These are phyloP conservation scores for Spisula solida DNA, from an alignment of 2,888 invertebrate genomes.

Conservation along the genomic window DNA sequence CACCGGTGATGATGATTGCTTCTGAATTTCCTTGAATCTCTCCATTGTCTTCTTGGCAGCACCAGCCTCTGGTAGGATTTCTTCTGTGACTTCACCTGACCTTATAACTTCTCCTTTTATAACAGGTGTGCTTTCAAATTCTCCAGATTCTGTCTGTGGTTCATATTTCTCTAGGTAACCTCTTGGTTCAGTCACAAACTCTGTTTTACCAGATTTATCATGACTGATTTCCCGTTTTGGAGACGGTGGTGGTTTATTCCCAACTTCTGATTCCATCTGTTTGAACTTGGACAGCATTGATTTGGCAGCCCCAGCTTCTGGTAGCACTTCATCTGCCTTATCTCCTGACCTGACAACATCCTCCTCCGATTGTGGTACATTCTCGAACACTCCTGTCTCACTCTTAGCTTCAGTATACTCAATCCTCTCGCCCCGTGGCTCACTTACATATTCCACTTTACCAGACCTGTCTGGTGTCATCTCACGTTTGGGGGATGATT, in stretches of 20 bases:
- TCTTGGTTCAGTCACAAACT: conserved; percentile 81
- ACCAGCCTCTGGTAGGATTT: conserved; percentile 75
- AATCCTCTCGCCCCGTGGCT: conserved; percentile 77
- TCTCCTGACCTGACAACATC: conserved; percentile 80
- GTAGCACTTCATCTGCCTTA: conserved; percentile 75
- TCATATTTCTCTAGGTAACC: conserved; percentile 77
- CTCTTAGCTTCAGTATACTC: conserved; percentile 78
- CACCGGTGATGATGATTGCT: conserved; percentile 67
- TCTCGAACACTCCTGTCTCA: conserved; percentile 83
- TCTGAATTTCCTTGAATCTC: conserved; percentile 73
- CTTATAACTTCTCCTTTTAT: conserved; percentile 71
- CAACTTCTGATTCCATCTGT: conserved; percentile 76
- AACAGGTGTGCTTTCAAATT: conserved; percentile 80
- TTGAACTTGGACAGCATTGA: conserved; percentile 82
- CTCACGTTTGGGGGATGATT: conserved; percentile 72
- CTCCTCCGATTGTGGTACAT: conserved; percentile 76
- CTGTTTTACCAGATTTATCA: conserved; percentile 76
- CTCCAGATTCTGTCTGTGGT: conserved; percentile 77
- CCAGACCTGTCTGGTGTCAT: conserved; percentile 81
- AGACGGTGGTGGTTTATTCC: conserved; percentile 76
- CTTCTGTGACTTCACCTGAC: conserved; percentile 68
- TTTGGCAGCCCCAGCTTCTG: conserved; percentile 79
- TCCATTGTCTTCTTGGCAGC: conserved; percentile 76
- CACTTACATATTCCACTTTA: conserved; percentile 82
- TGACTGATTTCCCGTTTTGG: conserved; percentile 79